Base-by-base conservation (phyloP, 2,113 vertebrate species). In the Lanius collurio region DNA sequence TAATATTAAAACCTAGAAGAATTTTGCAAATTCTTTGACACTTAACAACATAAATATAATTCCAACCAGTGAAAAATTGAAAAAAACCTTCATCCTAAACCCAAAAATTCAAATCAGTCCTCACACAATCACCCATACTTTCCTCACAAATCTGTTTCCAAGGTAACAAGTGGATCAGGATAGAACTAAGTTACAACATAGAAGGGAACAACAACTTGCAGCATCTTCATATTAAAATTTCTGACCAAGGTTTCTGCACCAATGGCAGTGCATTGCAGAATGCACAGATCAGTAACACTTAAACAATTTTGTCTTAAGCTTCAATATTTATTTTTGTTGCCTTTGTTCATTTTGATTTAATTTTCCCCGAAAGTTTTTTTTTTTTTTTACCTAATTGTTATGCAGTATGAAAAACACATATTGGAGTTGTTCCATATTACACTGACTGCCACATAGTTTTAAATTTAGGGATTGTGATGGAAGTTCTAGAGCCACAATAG, bases 71-170 rank as follows among this genome's bases (percentile, higher is more conserved):
- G 46, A 65, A 95, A 93, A 84, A 24, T 6, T 35, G 19, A 42
- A 63, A 81, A 63, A 80, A 37, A 3, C 1, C 1, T 1, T 7
- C 11, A 47, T 8, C 13, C 18, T 62, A 33, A 90, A 76, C 23
- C 3, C 30, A 60, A 80, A 93, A 84, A 70, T 53, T 31, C 30
- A 77, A 90, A 87, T 81, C 41, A 37, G 28, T 35, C 49, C 8
- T 62, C 70, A 56, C 21, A 52, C 42, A 65, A n/a, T 78, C 69
- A 62, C 23, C 27, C 57, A 9, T 82, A 70, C 11, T 79, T 84
- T 47, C 39, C 76, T 81, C 74, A 23, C 79, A 94, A 89, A 87
- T 92, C 75, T 53, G 94, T 96, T 96, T 86, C 94, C 97, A 88
- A 95, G 93, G 95, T 75, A 96, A 97, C 96, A 65, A 71, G 39